Conservation (phyloP, 2,797 vertebrate genomes). For the Trachops cirrhosus region DNA sequence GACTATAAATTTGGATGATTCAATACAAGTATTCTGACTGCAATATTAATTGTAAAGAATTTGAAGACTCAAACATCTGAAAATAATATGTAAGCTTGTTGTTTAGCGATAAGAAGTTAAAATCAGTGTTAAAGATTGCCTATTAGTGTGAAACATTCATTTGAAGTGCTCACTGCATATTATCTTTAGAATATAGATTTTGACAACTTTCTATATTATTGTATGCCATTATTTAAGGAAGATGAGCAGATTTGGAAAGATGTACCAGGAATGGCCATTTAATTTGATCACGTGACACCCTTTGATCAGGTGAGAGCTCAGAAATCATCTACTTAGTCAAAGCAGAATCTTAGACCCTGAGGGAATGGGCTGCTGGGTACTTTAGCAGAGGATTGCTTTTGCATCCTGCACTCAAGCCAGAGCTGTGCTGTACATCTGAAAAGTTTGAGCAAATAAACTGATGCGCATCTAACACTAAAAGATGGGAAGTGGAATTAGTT, state of each 20-base stretch:
- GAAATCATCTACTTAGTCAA: conserved; percentile 57
- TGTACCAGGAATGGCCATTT: neutral
- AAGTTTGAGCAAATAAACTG: neutral
- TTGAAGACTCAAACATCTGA: neutral
- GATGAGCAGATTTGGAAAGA: neutral
- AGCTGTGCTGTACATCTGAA: neutral
- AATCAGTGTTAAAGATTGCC: neutral
- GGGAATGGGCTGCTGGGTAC: neutral
- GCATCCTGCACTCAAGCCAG: neutral
- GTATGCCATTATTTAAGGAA: neutral
- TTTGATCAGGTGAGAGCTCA: conserved; percentile 56
- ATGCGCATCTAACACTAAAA: neutral
- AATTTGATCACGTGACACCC: conserved; percentile 52
- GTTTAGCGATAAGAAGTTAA: neutral
- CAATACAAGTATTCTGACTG: neutral
- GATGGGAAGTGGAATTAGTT: conserved; percentile 82
- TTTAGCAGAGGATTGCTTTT: neutral
- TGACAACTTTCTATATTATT: neutral
- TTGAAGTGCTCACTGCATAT: neutral
- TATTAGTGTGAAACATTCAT: neutral
- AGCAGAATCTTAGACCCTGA: conserved; percentile 32
- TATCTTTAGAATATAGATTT: neutral
- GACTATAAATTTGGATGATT: neutral
- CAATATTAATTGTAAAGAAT: neutral
- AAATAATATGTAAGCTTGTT: neutral